phyloP scores from a whole-genome alignment of 2,113 vertebrate genomes.

The Pyxicephalus adspersus region DNA sequence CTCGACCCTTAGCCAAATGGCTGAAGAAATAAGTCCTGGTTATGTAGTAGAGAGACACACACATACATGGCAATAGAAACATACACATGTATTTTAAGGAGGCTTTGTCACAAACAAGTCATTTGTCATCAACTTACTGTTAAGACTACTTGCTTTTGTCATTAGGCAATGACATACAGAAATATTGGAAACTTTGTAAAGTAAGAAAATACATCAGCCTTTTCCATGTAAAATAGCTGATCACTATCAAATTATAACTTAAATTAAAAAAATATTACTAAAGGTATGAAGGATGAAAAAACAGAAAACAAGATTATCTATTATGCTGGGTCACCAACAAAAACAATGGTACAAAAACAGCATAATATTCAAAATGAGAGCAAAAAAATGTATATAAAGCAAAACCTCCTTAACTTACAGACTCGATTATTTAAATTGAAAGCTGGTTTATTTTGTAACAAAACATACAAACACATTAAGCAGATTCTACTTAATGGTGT shows the following conservation, averaged over 20 bases:
- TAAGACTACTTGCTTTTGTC: background rate
- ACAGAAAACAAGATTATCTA: background rate
- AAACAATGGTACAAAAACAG: background rate
- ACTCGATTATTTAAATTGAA: background rate
- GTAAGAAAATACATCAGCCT: background rate
- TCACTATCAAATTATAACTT: background rate
- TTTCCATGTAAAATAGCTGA: background rate
- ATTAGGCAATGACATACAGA: background rate
- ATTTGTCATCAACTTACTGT: no score
- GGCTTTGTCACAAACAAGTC: slow-evolving; percentile 66
- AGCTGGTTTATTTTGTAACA: background rate
- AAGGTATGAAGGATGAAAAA: background rate
- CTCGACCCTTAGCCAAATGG: slow-evolving; percentile 96
- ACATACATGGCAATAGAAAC: slow-evolving; percentile 94
- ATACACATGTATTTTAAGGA: slow-evolving; percentile 85
- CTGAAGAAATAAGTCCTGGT: slow-evolving; percentile 97
- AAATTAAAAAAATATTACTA: background rate
- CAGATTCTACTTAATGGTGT: slow-evolving; percentile 1
- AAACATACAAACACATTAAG: slow-evolving; percentile 8
- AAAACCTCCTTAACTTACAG: slow-evolving; percentile 73
- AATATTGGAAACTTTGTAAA: background rate
- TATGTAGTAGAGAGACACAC: slow-evolving; percentile 99
- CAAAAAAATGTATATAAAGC: background rate
- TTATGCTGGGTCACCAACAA: background rate
- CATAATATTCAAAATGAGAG: no score